These are phyloP conservation scores for Bergia sp. DNA, from an alignment of 92 coral and sea anemone species.

Conservation along the genomic window DNA sequence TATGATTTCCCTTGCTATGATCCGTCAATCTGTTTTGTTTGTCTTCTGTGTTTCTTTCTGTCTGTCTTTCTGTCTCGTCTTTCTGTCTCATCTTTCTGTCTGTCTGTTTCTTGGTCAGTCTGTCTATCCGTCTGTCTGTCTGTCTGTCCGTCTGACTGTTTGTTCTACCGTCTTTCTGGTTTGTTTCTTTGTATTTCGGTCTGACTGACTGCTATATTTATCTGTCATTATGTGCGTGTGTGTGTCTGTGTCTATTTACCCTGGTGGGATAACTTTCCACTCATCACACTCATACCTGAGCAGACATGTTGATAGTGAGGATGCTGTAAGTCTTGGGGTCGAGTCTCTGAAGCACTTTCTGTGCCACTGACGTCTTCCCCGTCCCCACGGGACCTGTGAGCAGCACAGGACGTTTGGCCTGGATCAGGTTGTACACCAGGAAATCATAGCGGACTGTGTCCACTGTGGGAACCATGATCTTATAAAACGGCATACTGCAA, in stretches of 20 bases:
- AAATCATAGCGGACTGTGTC: slow-evolving; percentile 99
- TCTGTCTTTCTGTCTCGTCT: no score
- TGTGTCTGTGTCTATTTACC: not conserved
- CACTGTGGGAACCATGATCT: slow-evolving; percentile 99
- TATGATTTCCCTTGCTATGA: no score
- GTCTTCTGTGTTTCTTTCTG: no score
- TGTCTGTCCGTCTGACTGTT: no score
- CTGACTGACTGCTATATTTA: no score
- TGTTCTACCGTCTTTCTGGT: no score
- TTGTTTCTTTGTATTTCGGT: no score
- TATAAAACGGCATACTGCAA: slow-evolving; percentile 91
- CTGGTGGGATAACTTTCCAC: not conserved
- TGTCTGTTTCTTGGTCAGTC: no score
- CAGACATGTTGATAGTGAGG: slow-evolving; percentile 92
- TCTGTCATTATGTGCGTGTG: not conserved
- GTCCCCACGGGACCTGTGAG: slow-evolving; percentile 99
- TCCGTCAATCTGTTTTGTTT: no score
- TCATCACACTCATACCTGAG: slow-evolving; percentile 65
- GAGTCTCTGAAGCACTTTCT: slow-evolving; percentile 93
- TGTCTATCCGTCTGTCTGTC: no score
- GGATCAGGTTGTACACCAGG: slow-evolving; percentile 95
- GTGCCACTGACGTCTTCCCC: slow-evolving; percentile 98
- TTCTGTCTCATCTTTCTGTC: no score
- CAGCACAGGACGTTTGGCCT: slow-evolving; percentile 96
- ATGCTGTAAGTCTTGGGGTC: slow-evolving; percentile 95